These are phyloP conservation scores for Dicrurus megarhynchus DNA, from an alignment of 2,113 vertebrate species.

Conservation along the genomic window DNA sequence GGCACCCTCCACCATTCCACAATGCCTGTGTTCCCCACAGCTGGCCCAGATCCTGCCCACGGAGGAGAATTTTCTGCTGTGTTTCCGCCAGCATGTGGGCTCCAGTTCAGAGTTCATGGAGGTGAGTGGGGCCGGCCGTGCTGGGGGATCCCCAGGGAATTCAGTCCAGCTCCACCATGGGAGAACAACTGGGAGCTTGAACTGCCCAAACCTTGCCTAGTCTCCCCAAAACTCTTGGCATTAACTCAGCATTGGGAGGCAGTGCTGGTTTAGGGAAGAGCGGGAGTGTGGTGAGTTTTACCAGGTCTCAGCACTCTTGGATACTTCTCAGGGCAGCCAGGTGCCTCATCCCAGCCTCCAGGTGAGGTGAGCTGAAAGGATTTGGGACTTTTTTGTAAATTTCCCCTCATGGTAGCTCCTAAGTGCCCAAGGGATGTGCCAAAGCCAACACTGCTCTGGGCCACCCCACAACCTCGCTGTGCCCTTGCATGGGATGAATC, in stretches of 20 bases:
- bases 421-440: background rate
- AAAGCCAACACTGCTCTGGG: background rate
- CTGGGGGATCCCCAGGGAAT: rapidly evolving
- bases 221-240: background rate
- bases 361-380: background rate
- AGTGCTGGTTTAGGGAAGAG: background rate
- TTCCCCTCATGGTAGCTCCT: background rate
- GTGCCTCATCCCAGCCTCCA: background rate
- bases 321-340: background rate
- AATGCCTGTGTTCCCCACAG: conserved; percentile 53
- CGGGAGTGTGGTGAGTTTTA: background rate
- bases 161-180: rapidly evolving
- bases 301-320: background rate
- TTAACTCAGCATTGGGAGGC: background rate
- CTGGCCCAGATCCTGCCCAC: conserved; percentile 95
- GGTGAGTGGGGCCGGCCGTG: conserved; percentile 69
- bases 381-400: background rate
- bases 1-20: background rate
- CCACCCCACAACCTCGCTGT: rapidly evolving
- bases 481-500: background rate
- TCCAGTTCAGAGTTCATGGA: conserved; percentile 94
- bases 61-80: conserved; percentile 95
- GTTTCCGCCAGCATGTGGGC: conserved; percentile 91
- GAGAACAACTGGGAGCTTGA: background rate
- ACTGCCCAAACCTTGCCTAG: background rate